Conservation (phyloP, 2,888 invertebrate species). For the Agrypnus murinus region DNA sequence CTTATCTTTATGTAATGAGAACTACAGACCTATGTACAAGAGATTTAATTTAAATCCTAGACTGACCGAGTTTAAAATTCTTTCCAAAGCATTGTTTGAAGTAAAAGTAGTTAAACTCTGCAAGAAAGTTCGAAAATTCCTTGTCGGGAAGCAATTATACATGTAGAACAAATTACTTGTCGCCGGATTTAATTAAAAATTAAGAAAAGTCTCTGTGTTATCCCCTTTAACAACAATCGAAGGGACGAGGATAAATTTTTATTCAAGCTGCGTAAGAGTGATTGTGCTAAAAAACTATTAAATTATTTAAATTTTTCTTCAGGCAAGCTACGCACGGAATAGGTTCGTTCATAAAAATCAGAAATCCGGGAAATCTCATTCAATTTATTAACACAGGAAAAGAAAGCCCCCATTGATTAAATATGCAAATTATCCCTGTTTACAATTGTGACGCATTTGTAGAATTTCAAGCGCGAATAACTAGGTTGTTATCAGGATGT, state of each 20-base stretch:
- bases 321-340: constrained; percentile 11
- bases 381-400: constrained; percentile 58
- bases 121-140: constrained; percentile 31
- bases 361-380: constrained; percentile 57
- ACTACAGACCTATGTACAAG: background rate
- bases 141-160: constrained; percentile 40
- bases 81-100: constrained; percentile 34
- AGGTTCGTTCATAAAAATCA: constrained; percentile 51
- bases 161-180: constrained; percentile 40
- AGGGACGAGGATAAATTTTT: background rate
- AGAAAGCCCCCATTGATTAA: constrained; percentile 59
- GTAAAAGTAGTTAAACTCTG: constrained; percentile 42
- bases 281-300: constrained; percentile 30
- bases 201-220: constrained; percentile 31
- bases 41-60: constrained; percentile 33
- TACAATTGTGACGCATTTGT: constrained; percentile 60
- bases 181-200: constrained; percentile 41
- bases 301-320: constrained; percentile 27
- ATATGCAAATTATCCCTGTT: constrained; percentile 61
- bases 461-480: constrained; percentile 60
- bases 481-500: constrained; percentile 59
- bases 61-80: constrained; percentile 42
- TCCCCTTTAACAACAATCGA: constrained; percentile 7
- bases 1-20: too few relatives aligned
- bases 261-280: constrained; percentile 8